These are phyloP conservation scores for Trissonchulus latispiculum DNA, from an alignment of 2,888 invertebrate species.

Conservation along the genomic window DNA sequence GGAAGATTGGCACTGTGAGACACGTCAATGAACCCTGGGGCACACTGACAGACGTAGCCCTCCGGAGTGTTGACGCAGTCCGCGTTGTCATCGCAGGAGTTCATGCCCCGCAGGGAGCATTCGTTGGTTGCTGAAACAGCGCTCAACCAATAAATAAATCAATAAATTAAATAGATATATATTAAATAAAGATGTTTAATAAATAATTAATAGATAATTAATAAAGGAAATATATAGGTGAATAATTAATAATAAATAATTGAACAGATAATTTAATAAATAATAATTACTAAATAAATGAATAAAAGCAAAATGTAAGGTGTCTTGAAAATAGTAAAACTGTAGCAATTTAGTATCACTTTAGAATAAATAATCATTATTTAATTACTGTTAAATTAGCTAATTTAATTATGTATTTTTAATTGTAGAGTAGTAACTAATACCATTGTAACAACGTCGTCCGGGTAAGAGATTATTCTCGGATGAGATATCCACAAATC, in stretches of 20 bases:
- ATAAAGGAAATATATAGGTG: no score
- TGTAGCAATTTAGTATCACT: no score
- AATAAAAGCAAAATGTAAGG: no score
- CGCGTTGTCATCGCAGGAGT: constrained; percentile 43
- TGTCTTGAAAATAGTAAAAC: no score
- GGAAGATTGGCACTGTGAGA: constrained; percentile 38
- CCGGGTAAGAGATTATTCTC: constrained; percentile 36
- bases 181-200: neutral
- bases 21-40: constrained; percentile 42
- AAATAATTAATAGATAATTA: no score
- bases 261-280: no score
- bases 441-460: constrained; percentile 37
- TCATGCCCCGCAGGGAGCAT: constrained; percentile 34
- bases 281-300: no score
- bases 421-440: no score
- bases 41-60: constrained; percentile 40
- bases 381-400: no score
- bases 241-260: no score
- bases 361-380: no score
- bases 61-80: constrained; percentile 42
- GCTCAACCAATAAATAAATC: neutral
- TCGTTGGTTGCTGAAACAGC: constrained; percentile 36
- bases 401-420: no score
- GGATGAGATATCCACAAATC: constrained; percentile 41
- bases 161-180: constrained; percentile 11